Base-by-base conservation (phyloP, 2,888 invertebrate genomes). In the Ectemnius cavifrons region DNA sequence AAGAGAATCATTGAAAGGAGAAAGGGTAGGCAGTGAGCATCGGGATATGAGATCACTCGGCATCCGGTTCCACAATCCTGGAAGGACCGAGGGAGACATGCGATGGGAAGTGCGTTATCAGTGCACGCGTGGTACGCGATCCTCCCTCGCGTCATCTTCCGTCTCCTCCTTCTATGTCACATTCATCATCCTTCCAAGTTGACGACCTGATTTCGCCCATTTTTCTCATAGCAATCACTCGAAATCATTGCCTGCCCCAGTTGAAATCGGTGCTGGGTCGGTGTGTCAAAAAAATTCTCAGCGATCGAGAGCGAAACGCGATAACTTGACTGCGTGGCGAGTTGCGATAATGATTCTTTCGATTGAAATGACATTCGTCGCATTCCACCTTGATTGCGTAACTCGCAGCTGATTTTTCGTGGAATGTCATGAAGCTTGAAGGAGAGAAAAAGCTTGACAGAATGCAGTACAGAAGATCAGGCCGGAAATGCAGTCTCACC, bases 91-190 rank as follows among this genome's bases (percentile, higher is more conserved):
- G 80, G 77, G 73, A 86, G 80, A 89, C 86, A 89, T 88, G 37
- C 89, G 89, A 89, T 89, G 89, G 90, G 90, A 90, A 90, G 89
- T 90, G 84, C 86, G 85, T 88, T 90, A 90, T 90, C 90, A 84
- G 80, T 46, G 63, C 59, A 79, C 85, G 82, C 84, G 83, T 85
- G 84, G 73, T 83, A 71, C 73, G 81, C 65, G 81, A 81, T 86
- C 83, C 78, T 80, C 73, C 61, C 73, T 82, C 81, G 76, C 79
- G 72, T 74, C 75, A 72, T 80, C 73, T 52, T 52, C 52, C 16
- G 16, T 57, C 57, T 75, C 63, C 18, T 65, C 46, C 23, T 23
- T 23, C 27, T n/a, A n/a, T 58, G 59, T 62, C 68, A 63, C 59
- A 18, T 72, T 52, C 58, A 11, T 28, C 20, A 47, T 8, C 71